A percentile compares a stretch with the other conserved stretches of the same genome.
phyloP scores from a whole-genome alignment of 2,797 vertebrate genomes.

The Parambassis ranga region DNA sequence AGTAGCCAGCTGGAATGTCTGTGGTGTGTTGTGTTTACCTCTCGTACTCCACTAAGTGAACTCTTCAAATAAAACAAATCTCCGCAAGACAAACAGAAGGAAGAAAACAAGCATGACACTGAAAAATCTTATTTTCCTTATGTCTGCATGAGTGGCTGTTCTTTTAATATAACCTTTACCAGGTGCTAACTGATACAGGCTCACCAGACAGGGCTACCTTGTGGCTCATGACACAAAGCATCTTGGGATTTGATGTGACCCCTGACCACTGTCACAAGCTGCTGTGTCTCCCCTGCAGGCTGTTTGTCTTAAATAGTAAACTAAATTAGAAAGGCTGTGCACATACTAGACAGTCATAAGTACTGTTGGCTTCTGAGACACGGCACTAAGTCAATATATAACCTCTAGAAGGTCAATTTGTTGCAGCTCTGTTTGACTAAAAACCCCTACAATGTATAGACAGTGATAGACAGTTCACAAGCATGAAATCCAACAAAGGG shows the following conservation, averaged over 20 bases:
- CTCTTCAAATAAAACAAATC: neutral
- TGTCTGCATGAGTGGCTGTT: neutral
- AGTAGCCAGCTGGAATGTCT: neutral
- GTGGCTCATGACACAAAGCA: slow-evolving; percentile 22
- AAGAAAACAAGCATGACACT: no score
- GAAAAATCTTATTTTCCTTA: no score
- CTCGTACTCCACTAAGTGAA: neutral
- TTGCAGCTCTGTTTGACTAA: no score
- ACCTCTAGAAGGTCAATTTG: no score
- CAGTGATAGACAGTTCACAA: no score
- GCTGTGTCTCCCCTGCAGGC: neutral
- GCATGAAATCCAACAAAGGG: no score
- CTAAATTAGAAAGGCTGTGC: neutral
- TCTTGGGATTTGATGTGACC: slow-evolving; percentile 40
- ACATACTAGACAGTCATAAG: neutral
- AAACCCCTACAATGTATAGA: no score
- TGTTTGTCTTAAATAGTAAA: neutral
- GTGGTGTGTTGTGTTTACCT: neutral
- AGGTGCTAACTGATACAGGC: slow-evolving; percentile 8
- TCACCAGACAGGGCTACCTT: slow-evolving; percentile 2
- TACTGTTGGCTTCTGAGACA: neutral
- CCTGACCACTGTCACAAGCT: neutral
- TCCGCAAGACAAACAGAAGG: no score
- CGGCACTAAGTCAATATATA: neutral
- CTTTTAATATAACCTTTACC: no score